Evolutionary conservation across 2,888 invertebrate genomes (phyloP), one percentile per base, ranked within the genome.

Genomic region (Drosophila meridiana): DNA sequence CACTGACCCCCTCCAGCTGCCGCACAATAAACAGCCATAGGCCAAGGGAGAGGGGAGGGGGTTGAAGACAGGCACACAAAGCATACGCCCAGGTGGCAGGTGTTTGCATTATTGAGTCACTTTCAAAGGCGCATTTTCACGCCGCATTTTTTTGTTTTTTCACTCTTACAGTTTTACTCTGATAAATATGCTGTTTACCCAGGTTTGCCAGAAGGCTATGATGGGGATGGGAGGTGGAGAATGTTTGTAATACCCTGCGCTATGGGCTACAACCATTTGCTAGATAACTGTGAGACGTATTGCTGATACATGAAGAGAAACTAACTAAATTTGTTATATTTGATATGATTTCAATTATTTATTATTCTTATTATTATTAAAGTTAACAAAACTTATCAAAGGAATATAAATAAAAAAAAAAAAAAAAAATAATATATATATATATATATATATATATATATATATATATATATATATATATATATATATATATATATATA

Each of bases 61-160:
- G 38, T 3, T 5, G 34, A 14, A 50, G 38, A 11, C 63, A 76
- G 13, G 20, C 4, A 13, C 58, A 56, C 75, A 52, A 40, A 61
- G 53, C 66, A 53, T 45, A 55, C 62, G 58, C 48, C 48, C 63
- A 56, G 76, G 61, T 80, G 76, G 47, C 87, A 89, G 87, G 82
- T 81, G 85, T 76, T 84, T 85, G 71, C 89, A 76, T 85, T 89
- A 89, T 85, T 88, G 90, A 89, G 83, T 79, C 86, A 76, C 68
- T 85, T 85, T 89, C 70, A 89, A 85, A 85, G 80, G 87, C 75
- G 68, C 70, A 80, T 89, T 85, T 85, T 85, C 88, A 87, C 85
- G 73, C 85, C 76, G 55, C 58, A 69, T 58, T 73, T 83, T 87
- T 84, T 26, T 38, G 2, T 43, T 38, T 52, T 68, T 64, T 68